These are phyloP conservation scores for Pseudomyrmex dendroicus DNA, from an alignment of 1,140 invertebrate genomes.

Conservation along the genomic window DNA sequence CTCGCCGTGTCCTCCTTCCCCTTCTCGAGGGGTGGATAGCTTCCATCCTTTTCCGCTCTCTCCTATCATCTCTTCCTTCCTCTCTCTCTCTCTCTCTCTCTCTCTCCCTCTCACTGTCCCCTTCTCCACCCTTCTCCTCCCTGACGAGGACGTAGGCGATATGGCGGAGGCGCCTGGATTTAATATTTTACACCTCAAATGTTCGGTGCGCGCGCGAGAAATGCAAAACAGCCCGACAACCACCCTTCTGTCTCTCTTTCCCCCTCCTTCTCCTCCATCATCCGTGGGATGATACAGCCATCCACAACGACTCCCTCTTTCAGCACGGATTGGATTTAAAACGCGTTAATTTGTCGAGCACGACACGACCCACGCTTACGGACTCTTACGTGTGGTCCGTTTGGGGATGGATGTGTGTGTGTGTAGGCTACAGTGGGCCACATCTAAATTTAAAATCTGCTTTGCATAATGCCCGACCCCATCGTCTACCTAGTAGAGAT, in stretches of 20 bases:
- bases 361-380: conserved; percentile 72
- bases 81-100: conserved; percentile 14
- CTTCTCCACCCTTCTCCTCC: conserved; percentile 22
- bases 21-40: conserved; percentile 53
- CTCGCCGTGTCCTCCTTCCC: conserved; percentile 69
- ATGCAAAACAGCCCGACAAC: conserved; percentile 80
- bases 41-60: conserved; percentile 40
- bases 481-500: conserved; percentile 73
- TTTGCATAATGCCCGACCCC: conserved; percentile 84
- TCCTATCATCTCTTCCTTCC: conserved; percentile 11
- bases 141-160: conserved; percentile 69
- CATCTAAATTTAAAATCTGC: conserved; percentile 85
- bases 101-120: background rate
- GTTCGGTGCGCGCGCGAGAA: conserved; percentile 77
- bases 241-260: conserved; percentile 48
- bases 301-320: conserved; percentile 70
- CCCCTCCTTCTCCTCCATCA: background rate
- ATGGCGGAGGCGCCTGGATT: conserved; percentile 78
- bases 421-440: conserved; percentile 74
- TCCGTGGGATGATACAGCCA: conserved; percentile 4
- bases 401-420: conserved; percentile 54
- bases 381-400: conserved; percentile 72
- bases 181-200: conserved; percentile 86
- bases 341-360: conserved; percentile 83
- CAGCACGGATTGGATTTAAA: conserved; percentile 83